A percentile compares a stretch with the other conserved stretches of the same genome.
These are phyloP conservation scores for Strigamia transsilvanica DNA, from an alignment of 2,888 invertebrate genomes.

Conservation along the genomic window DNA sequence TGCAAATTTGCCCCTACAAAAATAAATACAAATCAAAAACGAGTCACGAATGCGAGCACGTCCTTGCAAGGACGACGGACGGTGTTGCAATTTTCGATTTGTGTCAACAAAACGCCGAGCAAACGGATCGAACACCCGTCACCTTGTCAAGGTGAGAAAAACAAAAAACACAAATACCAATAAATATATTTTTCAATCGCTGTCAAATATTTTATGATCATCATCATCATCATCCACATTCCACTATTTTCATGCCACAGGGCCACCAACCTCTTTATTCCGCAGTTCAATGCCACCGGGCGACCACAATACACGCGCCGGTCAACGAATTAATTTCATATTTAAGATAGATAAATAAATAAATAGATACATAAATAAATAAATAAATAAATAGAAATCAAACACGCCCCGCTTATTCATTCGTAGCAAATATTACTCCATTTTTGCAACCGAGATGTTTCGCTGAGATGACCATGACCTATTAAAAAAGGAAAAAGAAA, in stretches of 20 bases:
- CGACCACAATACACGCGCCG: not conserved
- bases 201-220: too few species aligned
- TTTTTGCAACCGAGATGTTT: not conserved
- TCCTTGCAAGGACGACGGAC: conserved; percentile 22
- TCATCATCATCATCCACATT: not conserved
- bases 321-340: not conserved
- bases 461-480: conserved; percentile 12
- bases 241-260: not conserved
- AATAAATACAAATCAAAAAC: conserved; percentile 56
- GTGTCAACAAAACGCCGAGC: not conserved
- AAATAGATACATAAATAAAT: not conserved
- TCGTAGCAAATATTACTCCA: not conserved
- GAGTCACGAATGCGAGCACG: not conserved
- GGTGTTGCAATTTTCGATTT: not conserved
- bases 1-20: conserved; percentile 95
- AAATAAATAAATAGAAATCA: too few species aligned
- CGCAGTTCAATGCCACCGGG: not conserved
- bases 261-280: conserved; percentile 4
- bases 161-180: not conserved
- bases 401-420: not conserved
- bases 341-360: not conserved
- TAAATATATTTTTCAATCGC: too few species aligned
- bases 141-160: not conserved
- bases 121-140: not conserved
- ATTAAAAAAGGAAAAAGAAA: not conserved